A percentile compares a stretch with the other conserved stretches of the same genome.
Evolutionary conservation across 1,140 invertebrate species (phyloP).

Genomic region (Matsumurasca onukii): DNA sequence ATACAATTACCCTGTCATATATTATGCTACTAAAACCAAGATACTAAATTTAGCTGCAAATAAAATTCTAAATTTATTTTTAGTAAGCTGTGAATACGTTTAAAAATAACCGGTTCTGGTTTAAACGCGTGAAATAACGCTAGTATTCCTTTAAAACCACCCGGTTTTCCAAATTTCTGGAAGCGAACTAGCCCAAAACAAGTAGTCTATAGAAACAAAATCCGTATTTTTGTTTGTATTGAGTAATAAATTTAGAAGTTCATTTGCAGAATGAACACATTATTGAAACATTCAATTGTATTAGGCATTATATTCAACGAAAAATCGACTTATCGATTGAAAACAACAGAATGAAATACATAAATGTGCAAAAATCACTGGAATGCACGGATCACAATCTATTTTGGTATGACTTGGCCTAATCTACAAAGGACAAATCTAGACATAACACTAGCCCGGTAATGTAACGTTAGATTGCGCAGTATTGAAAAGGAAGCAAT

Average conservation of each 20-base stretch:
- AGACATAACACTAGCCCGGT: slow-evolving; percentile 28
- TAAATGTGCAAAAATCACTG: slow-evolving; percentile 20
- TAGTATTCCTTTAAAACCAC: no score
- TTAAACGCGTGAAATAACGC: no score
- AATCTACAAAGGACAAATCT: neutral
- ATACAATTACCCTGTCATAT: slow-evolving; percentile 17
- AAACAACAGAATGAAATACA: neutral
- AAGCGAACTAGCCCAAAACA: no score
- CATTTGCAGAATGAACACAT: slow-evolving; percentile 34
- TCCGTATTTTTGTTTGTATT: neutral
- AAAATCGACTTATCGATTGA: neutral
- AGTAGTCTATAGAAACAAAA: no score
- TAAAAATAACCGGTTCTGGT: no score
- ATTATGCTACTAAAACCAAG: slow-evolving; percentile 12
- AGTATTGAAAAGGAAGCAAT: slow-evolving; percentile 30
- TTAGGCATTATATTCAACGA: neutral
- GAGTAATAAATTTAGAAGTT: slow-evolving; percentile 33
- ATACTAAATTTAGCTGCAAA: slow-evolving; percentile 33
- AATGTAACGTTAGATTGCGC: slow-evolving; percentile 26
- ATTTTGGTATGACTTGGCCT: slow-evolving; percentile 22
- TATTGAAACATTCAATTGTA: slow-evolving; percentile 5
- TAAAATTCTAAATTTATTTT: slow-evolving; percentile 36
- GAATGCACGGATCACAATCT: slow-evolving; percentile 1
- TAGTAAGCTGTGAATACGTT: no score
- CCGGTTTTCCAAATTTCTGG: no score